Conservation (phyloP, 2,113 vertebrate species). For the Mohoua ochrocephala region DNA sequence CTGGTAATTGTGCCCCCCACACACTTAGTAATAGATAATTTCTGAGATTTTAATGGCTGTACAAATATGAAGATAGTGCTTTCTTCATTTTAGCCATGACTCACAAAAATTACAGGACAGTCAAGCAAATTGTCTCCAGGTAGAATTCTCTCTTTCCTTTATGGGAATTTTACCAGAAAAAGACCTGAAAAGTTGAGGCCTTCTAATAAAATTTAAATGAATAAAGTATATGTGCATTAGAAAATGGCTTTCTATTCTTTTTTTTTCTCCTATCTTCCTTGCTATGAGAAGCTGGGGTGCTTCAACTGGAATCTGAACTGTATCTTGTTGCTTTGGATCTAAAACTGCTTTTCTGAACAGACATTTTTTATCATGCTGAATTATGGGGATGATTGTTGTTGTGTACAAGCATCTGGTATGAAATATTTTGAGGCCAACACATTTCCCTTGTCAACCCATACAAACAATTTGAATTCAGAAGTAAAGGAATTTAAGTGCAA, state of each 20-base stretch:
- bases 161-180: not conserved
- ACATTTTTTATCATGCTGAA: not conserved
- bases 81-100: not conserved
- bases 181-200: not conserved
- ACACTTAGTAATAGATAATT: not conserved
- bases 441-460: not conserved
- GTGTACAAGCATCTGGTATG: not conserved
- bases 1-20: not conserved
- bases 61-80: not conserved
- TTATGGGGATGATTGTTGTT: not conserved
- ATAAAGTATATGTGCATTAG: not conserved
- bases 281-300: not conserved
- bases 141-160: not conserved
- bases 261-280: not conserved
- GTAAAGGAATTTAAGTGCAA: not conserved
- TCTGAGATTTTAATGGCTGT: not conserved
- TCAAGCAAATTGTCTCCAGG: not conserved
- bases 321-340: not conserved
- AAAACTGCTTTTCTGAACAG: not conserved
- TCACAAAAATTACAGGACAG: not conserved
- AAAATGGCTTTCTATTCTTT: not conserved
- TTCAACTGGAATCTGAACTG: not conserved
- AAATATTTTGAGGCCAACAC: not conserved
- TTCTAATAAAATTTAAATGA: not conserved
- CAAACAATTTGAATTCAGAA: not conserved